Percentiles rank a stretch among this genome's conserved stretches.
Conservation (phyloP, 2,888 invertebrate genomes). For the Philereme transversata region DNA sequence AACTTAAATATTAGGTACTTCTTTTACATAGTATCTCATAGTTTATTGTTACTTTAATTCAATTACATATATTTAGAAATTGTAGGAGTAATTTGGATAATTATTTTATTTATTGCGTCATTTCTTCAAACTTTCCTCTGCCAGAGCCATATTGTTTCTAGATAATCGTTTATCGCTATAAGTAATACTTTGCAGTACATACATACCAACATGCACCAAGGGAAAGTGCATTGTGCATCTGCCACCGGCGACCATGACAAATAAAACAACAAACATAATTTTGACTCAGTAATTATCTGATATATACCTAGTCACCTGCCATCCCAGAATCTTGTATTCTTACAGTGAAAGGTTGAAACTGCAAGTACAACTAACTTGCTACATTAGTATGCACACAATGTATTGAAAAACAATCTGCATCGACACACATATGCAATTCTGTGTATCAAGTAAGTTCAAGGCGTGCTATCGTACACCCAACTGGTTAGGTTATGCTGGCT, state of each 20-base stretch:
- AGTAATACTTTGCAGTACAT: no score
- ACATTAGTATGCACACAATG: constrained; percentile 17
- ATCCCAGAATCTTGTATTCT: constrained; percentile 9
- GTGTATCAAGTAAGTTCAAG: constrained; percentile 44
- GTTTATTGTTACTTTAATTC: neutral
- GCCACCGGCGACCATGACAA: neutral
- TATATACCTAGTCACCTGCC: neutral
- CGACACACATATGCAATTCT: constrained; percentile 33
- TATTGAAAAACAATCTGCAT: constrained; percentile 16
- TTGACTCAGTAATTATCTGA: constrained; percentile 1
- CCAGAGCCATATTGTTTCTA: no score
- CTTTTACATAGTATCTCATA: no score
- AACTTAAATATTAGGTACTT: no score
- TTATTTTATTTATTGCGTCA: constrained; percentile 8
- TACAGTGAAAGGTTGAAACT: constrained; percentile 17
- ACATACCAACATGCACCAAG: no score
- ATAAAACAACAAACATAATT: neutral
- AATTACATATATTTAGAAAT: constrained; percentile 10
- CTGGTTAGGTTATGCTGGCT: constrained; percentile 35
- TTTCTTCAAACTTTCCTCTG: constrained; percentile 1
- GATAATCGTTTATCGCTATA: no score
- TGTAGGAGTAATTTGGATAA: constrained; percentile 11
- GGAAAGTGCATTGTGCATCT: no score
- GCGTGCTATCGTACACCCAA: constrained; percentile 41
- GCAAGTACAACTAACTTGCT: constrained; percentile 4